Base-by-base conservation (phyloP, 2,888 invertebrate species). In the Caenorhabditis sp. region DNA sequence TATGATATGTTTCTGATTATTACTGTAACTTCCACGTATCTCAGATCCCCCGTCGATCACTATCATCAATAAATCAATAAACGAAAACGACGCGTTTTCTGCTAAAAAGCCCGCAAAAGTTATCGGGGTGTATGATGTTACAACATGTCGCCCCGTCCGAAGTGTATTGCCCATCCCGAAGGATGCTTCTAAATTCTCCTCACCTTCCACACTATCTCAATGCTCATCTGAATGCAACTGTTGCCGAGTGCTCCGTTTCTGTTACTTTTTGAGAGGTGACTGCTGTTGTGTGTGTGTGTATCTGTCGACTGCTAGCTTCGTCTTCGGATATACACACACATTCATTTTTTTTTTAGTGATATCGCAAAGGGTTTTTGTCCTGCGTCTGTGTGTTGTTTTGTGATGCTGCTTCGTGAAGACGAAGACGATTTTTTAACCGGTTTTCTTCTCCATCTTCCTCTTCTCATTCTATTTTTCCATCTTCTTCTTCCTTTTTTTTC, bases 261-360 rank as follows among this genome's bases (percentile, higher is more conserved):
- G 43, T 43, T 43, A 43, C 43, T 43, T 43, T 43, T 14, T 43
- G 43, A 43, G 10, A 10, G 43, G 43, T 43, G 43, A 43, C 43
- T 43, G 43, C 43, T 43, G 43, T 43, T 43, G 17, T 43, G 17
- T 43, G 12, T 43, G 12, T 43, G 14, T 43, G 17, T 43, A 14
- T 43, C 8, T 14, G 12, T 17, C 17, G 43, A 31, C 43, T 10
- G 17, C 43, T 10, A n/a, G 14, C 43, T 10, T 43, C 17, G 5
- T 43, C 43, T 43, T 43, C 70, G 66, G 65, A 64, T 65, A 56
- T 53, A 31, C 50, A 25, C 50, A 61, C 53, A 43, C n/a, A n/a
- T n/a, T n/a, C 64, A 64, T 69, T 70, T 70, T 57, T 58, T 62
- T 61, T 64, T 59, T 60, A 31, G 57, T 56, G 62, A 52, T 59